A percentile compares a stretch with the other conserved stretches of the same genome.
Conservation (phyloP, 2,888 invertebrate genomes). For the Pollenia labialis region DNA sequence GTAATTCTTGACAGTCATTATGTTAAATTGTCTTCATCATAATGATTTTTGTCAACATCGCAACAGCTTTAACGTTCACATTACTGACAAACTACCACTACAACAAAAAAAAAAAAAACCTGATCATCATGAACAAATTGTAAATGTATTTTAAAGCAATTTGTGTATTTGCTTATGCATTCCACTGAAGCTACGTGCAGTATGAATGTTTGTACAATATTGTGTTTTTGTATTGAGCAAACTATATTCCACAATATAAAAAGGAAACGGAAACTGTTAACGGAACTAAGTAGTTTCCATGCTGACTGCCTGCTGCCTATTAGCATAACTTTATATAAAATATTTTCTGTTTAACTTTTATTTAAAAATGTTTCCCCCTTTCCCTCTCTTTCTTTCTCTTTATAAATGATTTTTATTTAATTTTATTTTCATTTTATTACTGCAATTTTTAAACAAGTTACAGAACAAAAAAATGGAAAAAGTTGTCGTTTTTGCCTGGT, state of each 20-base stretch:
- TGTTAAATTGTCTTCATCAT: conserved; percentile 56
- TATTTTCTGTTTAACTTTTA: conserved; percentile 44
- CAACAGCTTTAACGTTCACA: conserved; percentile 3
- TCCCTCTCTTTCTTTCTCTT: conserved; percentile 19
- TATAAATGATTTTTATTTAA: conserved; percentile 33
- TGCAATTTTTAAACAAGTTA: conserved; percentile 10
- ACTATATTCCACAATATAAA: conserved; percentile 53
- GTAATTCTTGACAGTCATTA: conserved; percentile 53
- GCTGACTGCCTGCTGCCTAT: conserved; percentile 67
- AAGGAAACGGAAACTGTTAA: conserved; percentile 71
- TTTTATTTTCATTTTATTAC: conserved; percentile 37
- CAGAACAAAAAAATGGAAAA: not conserved
- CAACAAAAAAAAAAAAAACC: not conserved
- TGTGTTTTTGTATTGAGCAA: conserved; percentile 48
- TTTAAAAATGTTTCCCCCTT: conserved; percentile 25
- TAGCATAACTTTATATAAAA: conserved; percentile 70
- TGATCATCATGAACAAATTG: conserved; percentile 43
- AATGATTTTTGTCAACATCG: conserved; percentile 41
- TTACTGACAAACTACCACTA: not conserved
- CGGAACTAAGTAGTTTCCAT: conserved; percentile 70
- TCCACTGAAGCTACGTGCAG: not conserved
- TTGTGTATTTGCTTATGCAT: conserved; percentile 14
- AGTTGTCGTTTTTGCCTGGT: not conserved
- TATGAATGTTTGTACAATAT: not conserved
- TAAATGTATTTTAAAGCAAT: conserved; percentile 35